Conservation (phyloP, 2,113 vertebrate species). For the Catharus bicknelli region DNA sequence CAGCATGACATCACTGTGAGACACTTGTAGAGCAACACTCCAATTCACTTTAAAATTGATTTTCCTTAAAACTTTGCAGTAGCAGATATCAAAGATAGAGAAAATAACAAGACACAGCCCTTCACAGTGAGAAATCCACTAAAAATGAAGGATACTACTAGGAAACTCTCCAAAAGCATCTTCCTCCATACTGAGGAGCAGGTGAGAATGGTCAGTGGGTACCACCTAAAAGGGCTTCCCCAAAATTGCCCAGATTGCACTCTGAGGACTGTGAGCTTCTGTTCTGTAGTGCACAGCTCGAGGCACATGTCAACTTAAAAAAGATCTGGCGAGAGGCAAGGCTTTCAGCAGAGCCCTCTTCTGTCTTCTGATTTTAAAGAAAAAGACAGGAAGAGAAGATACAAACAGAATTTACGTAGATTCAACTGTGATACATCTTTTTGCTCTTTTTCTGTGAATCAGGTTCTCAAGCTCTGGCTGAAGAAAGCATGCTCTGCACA, state of each 20-base stretch:
- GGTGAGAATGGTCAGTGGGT: not conserved
- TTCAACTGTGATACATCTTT: slow-evolving; percentile 59
- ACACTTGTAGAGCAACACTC: not conserved
- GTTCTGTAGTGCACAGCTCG: not conserved
- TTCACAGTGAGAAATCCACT: not conserved
- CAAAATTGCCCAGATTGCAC: not conserved
- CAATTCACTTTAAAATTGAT: not conserved
- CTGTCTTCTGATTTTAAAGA: not conserved
- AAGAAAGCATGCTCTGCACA: slow-evolving; percentile 59
- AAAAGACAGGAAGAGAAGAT: not conserved
- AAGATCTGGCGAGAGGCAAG: not conserved
- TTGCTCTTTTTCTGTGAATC: slow-evolving; percentile 65
- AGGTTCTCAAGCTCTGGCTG: slow-evolving; percentile 31
- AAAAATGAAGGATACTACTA: not conserved
- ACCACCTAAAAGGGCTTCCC: not conserved
- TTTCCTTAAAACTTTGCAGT: not conserved
- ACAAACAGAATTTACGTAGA: slow-evolving; percentile 3
- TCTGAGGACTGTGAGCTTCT: not conserved
- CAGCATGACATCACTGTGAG: not conserved
- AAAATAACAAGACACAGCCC: not conserved
- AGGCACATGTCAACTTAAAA: not conserved
- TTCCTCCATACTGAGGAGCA: not conserved
- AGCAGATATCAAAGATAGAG: not conserved
- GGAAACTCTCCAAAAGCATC: not conserved
- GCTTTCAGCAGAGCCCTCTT: not conserved